Evolutionary conservation across 1,140 invertebrate genomes (phyloP), one percentile per base, ranked within the genome.

Genomic region (Epicauta chinensis): DNA sequence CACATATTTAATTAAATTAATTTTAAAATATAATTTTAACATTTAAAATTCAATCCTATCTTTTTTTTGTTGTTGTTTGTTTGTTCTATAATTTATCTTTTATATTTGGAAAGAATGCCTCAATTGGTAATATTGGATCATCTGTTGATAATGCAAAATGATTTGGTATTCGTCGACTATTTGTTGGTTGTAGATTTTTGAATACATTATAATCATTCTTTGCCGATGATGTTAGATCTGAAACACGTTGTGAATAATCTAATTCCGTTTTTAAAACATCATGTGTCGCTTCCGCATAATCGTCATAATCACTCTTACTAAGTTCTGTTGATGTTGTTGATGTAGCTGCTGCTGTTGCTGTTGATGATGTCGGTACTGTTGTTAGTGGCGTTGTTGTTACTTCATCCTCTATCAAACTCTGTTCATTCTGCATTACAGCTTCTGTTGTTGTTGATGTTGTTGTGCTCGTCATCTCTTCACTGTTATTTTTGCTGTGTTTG

Each of bases 91-190:
- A 15, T 29, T 60, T 64, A 17, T 63, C 60, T 47, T 78, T 79
- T 37, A 81, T 64, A 62, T 79, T 77, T 14, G 79, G 76, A 58
- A 81, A 81, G 61, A 81, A 80, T 3, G 79, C 78, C 62, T 80
- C 77, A 49, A 81, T 80, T 0, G 79, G 79, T 34, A 81, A 67
- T 16, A 80, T 79, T 0, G 79, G 79, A 59, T 81, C 78, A 52
- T 81, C 79, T 6, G 79, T 81, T 0, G 78, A 75, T 67, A 81
- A 74, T 0, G 78, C 80, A 55, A 80, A 81, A 53, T 79, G 77
- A 61, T 73, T 79, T 2, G 79, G 79, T 51, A 76, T 66, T 56
- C 77, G 74, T 42, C 67, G 56, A 40, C 62, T 68, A 23, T 23
- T 34, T 9, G 51, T 68, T 4, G 68, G 63, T 45, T 76, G 61